These are phyloP conservation scores for Ploceus nigricollis DNA, from an alignment of 2,113 vertebrate species.

Conservation along the genomic window DNA sequence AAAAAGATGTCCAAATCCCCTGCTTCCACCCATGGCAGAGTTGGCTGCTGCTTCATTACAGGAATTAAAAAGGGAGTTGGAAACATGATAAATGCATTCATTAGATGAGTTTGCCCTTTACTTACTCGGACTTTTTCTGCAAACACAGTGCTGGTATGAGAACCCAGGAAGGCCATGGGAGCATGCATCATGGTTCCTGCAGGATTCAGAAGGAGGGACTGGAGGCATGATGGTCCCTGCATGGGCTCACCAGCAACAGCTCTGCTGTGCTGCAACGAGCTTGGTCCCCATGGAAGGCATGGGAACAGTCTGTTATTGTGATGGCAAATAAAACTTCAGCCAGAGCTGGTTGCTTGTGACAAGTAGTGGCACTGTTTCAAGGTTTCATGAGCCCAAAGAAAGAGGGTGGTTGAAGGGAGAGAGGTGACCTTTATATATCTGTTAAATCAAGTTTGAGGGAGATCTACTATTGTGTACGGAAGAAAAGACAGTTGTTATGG, in stretches of 20 bases:
- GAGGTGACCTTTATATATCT: background rate
- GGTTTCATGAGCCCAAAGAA: background rate
- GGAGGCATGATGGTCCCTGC: fast-evolving
- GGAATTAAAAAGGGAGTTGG: background rate
- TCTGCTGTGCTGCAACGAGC: background rate
- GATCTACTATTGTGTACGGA: background rate
- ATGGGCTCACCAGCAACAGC: background rate
- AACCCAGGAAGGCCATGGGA: background rate
- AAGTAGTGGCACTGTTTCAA: background rate
- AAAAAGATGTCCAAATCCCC: background rate
- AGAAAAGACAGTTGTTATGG: background rate
- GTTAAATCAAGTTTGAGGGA: background rate
- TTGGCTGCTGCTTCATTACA: background rate
- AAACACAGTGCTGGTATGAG: background rate
- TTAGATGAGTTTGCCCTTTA: background rate
- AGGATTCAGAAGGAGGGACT: background rate
- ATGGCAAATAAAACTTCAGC: background rate
- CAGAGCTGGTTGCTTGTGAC: background rate
- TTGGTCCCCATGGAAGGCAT: background rate
- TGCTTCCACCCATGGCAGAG: background rate
- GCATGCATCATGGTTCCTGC: background rate
- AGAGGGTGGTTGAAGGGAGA: background rate
- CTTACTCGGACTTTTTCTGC: background rate
- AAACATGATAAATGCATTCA: background rate
- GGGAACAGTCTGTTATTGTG: background rate